Conservation (phyloP, 2,113 vertebrate genomes). For the Podiceps cristatus region DNA sequence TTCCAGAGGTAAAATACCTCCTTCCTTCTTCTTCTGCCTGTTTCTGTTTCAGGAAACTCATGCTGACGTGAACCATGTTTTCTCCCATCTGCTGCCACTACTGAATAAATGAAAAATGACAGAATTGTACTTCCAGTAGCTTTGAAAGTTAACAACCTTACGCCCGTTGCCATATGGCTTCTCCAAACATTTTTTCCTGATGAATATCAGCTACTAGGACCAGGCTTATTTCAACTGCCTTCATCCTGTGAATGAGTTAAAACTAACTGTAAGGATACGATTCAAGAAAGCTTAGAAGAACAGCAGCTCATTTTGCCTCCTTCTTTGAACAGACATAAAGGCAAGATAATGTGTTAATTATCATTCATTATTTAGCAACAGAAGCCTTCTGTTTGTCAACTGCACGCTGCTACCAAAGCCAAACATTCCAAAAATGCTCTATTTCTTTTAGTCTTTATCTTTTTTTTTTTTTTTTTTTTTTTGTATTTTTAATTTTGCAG, state of each 20-base stretch:
- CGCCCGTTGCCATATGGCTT: slow-evolving; percentile 68
- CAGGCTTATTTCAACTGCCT: slow-evolving; percentile 54
- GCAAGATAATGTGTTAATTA: slow-evolving; percentile 69
- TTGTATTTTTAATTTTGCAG: slow-evolving; percentile 32
- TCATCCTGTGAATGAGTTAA: slow-evolving; percentile 61
- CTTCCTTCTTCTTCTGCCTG: slow-evolving; percentile 44
- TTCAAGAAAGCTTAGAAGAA: slow-evolving; percentile 49
- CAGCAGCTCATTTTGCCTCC: slow-evolving; percentile 56
- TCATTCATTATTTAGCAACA: slow-evolving; percentile 71
- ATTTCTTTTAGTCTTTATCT: slow-evolving; percentile 7
- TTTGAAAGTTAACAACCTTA: slow-evolving; percentile 74
- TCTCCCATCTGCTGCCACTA: slow-evolving; percentile 68
- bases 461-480: neutral
- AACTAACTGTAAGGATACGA: slow-evolving; percentile 23
- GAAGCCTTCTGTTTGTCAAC: slow-evolving; percentile 71
- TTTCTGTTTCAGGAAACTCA: slow-evolving; percentile 72
- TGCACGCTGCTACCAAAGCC: slow-evolving; percentile 37
- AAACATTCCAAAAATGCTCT: slow-evolving; percentile 15
- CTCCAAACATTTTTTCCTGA: slow-evolving; percentile 65
- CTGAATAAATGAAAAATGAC: slow-evolving; percentile 76
- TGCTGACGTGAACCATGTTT: slow-evolving; percentile 74
- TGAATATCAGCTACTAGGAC: slow-evolving; percentile 60
- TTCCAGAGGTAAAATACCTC: slow-evolving; percentile 69
- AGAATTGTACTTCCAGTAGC: slow-evolving; percentile 73
- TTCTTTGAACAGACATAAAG: slow-evolving; percentile 61